These are phyloP conservation scores for Aldrovandia affinis DNA, from an alignment of 2,797 vertebrate species.

Conservation along the genomic window DNA sequence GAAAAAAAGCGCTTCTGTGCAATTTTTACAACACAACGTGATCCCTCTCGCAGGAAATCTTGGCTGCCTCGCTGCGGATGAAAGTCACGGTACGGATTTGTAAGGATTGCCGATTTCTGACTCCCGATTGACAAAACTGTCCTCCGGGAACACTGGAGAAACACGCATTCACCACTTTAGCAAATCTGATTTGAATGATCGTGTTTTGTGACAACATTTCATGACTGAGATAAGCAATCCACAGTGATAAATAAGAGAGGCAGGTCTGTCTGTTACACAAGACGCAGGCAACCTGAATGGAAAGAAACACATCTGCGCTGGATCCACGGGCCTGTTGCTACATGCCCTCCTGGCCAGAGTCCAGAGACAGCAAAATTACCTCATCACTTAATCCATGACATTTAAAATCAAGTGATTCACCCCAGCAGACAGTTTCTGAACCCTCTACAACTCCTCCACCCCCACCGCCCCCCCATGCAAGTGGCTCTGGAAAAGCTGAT, in stretches of 20 bases:
- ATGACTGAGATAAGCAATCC: too few relatives aligned
- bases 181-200: too few relatives aligned
- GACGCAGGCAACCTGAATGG: too few relatives aligned
- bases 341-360: background rate
- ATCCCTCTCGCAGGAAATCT: background rate
- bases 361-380: background rate
- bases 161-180: background rate
- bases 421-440: background rate
- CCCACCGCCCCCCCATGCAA: background rate
- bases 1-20: background rate
- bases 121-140: background rate
- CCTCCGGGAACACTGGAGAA: background rate
- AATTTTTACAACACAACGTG: background rate
- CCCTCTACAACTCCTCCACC: background rate
- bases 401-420: background rate
- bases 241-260: too few relatives aligned
- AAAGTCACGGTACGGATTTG: background rate
- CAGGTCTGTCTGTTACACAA: too few relatives aligned
- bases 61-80: background rate
- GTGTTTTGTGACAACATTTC: too few relatives aligned
- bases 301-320: background rate
- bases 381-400: background rate
- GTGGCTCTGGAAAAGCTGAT: background rate
- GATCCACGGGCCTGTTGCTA: background rate
- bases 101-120: background rate